phyloP scores from a whole-genome alignment of 2,797 vertebrate species.

The Sylvia borin region DNA sequence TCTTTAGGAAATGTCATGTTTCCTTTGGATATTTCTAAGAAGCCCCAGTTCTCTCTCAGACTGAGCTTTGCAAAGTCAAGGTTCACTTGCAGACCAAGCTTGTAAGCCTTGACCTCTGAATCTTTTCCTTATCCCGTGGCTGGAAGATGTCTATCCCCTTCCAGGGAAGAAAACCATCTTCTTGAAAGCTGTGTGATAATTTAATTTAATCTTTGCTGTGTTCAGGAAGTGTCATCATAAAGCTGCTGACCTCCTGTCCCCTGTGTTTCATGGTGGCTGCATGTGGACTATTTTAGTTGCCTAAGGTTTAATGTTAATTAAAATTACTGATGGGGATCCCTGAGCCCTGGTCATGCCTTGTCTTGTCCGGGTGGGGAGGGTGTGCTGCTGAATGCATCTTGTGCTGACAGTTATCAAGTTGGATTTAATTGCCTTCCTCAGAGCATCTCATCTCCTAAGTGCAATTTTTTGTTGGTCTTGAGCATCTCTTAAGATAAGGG shows the following conservation, averaged over 20 bases:
- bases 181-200: neutral
- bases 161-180: neutral
- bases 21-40: neutral
- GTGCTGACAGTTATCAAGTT: neutral
- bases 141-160: neutral
- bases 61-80: neutral
- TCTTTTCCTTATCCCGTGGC: neutral
- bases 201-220: slow-evolving; percentile 22
- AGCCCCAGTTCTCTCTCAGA: neutral
- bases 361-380: neutral
- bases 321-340: neutral
- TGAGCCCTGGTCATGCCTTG: neutral
- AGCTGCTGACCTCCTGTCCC: neutral
- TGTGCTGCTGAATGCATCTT: neutral
- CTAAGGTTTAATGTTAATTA: slow-evolving; percentile 21
- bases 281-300: neutral
- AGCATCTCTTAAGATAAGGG: neutral
- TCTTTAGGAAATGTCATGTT: neutral
- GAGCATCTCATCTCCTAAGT: neutral
- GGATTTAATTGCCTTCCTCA: neutral
- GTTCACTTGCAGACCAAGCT: neutral
- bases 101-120: neutral
- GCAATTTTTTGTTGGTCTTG: neutral
- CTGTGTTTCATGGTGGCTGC: neutral
- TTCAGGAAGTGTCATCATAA: neutral